phyloP scores from a whole-genome alignment of 1,140 invertebrate genomes.

The Oscheius sp. region DNA sequence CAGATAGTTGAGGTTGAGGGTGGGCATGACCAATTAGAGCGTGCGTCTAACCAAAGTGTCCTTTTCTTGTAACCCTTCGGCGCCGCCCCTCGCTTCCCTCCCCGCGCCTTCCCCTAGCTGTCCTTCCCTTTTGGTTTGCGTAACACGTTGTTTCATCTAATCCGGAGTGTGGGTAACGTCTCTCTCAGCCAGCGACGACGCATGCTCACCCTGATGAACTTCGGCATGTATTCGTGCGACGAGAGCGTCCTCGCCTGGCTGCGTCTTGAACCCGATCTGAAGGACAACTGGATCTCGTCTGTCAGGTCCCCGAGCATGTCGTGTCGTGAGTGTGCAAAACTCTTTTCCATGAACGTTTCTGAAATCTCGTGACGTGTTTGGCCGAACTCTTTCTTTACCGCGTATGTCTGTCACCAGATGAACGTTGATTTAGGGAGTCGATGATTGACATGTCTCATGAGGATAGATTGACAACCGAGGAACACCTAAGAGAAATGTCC shows the following conservation, averaged over 20 bases:
- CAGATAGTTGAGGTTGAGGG: too few species aligned
- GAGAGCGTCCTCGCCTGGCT: conserved; percentile 57
- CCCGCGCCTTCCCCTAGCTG: not conserved
- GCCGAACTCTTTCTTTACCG: conserved; percentile 1
- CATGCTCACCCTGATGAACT: conserved; percentile 54
- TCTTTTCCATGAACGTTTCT: not conserved
- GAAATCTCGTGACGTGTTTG: not conserved
- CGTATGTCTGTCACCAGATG: not conserved
- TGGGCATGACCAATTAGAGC: too few species aligned
- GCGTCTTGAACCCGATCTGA: conserved; percentile 46
- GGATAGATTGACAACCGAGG: conserved; percentile 50
- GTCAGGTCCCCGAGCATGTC: conserved; percentile 38
- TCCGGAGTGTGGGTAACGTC: conserved; percentile 18
- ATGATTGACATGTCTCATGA: conserved; percentile 52
- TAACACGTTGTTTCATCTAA: conserved; percentile 9
- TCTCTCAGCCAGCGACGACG: conserved; percentile 54
- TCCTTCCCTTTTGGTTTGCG: not conserved
- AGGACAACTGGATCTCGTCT: conserved; percentile 46
- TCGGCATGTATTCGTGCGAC: conserved; percentile 56
- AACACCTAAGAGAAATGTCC: conserved; percentile 50
- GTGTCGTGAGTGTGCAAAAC: conserved; percentile 22
- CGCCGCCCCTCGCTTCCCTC: not conserved
- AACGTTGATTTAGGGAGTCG: conserved; percentile 43
- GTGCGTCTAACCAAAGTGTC: not conserved
- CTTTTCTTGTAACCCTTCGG: not conserved